Conservation (phyloP, 2,113 vertebrate genomes). For the Lophura nycthemera region DNA sequence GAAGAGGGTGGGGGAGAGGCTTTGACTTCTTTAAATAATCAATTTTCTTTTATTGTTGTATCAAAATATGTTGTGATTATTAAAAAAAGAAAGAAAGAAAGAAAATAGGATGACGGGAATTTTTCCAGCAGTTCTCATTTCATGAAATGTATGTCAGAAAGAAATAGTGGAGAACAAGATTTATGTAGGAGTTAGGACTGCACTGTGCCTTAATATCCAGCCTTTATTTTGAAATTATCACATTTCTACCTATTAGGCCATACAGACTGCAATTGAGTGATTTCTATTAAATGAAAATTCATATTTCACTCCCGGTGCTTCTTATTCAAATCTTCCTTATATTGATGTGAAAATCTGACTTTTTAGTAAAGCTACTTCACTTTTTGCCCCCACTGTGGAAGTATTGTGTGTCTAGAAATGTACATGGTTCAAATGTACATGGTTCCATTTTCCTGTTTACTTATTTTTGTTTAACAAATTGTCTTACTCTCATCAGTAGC, state of each 20-base stretch:
- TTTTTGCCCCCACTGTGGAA: background rate
- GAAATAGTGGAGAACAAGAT: background rate
- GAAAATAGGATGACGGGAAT: background rate
- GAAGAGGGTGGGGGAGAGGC: fast-evolving
- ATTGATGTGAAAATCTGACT: background rate
- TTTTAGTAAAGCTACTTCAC: background rate
- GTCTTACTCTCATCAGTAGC: background rate
- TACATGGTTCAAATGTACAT: background rate
- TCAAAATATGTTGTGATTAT: background rate
- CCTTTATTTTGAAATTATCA: background rate
- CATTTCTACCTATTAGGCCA: background rate
- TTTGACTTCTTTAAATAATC: background rate
- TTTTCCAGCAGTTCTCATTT: background rate
- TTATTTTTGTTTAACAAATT: conserved; percentile 34
- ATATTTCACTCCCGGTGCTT: background rate
- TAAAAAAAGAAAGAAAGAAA: background rate
- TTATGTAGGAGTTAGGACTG: background rate
- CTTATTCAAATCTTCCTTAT: background rate
- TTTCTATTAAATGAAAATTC: background rate
- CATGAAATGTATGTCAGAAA: background rate
- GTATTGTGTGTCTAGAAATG: background rate
- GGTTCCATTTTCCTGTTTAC: background rate
- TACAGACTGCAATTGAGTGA: background rate
- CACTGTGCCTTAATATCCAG: background rate
- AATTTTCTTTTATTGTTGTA: background rate